Base-by-base conservation (phyloP, 1,140 invertebrate genomes). In the Sminthurinus signatus region DNA sequence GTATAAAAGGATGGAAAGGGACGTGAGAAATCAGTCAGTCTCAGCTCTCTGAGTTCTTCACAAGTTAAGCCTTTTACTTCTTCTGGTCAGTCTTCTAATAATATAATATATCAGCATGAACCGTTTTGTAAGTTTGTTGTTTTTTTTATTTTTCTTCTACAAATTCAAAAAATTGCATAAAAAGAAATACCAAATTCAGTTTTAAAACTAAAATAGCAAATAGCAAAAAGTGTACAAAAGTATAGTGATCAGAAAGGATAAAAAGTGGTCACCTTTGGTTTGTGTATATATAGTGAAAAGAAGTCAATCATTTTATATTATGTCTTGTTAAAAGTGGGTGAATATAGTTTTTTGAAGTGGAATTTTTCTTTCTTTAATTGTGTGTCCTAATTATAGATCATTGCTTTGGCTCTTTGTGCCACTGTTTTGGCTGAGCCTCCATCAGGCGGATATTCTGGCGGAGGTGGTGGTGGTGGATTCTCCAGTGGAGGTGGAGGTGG, bases 381-480 rank as follows among this genome's bases (percentile, higher is more conserved):
- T n/a, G n/a, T n/a, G n/a, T n/a, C n/a, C n/a, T n/a, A n/a, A n/a
- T n/a, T 61, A n/a, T 46, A 64, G 62, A 50, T 64, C 14, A 36
- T 59, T 29, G 60, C 56, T 8, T 17, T 44, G 12, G 43, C 42
- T 25, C 27, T 64, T 21, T 21, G 44, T 25, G 56, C 55, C 14
- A 39, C 23, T 2, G 62, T 64, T 5, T 17, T 44, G 23, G 42
- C 36, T 58, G 62, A 64, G 29, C 61, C 61, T 23, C 61, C 61
- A 4, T 28, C 50, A 32, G 12, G 21, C 21, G 32, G 55, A 19
- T 55, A 55, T 14, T 39, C 27, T 19, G 3, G n/a, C n/a, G 52
- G 60, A 8, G 62, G 62, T 23, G 52, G 54, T 42, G 62, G 62
- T 27, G 62, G 62, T 21, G 52, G 52, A 21, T 48, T 48, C 44